Evolutionary conservation across 2,888 invertebrate genomes (phyloP).

Genomic region (Hyles lineata): DNA sequence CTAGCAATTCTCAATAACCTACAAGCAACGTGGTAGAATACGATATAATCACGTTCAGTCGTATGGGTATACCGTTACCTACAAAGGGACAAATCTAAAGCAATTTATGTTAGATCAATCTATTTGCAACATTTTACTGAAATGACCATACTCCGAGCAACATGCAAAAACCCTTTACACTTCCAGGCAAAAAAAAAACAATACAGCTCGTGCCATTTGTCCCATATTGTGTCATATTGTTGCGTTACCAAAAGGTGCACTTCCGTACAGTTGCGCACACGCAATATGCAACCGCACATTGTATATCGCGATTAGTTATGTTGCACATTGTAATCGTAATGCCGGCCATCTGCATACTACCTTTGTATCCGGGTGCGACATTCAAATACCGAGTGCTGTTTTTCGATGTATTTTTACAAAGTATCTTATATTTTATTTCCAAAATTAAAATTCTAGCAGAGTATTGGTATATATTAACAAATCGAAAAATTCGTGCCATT

Average conservation of each 20-base stretch:
- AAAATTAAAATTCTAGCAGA: too few relatives aligned
- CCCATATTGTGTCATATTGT: conserved; percentile 9
- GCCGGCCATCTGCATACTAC: conserved; percentile 7
- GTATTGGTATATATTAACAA: too few relatives aligned
- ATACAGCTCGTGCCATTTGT: conserved; percentile 16
- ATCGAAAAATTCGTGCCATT: too few relatives aligned
- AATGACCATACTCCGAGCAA: background rate
- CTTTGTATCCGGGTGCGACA: conserved; percentile 23
- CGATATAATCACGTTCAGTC: too few relatives aligned
- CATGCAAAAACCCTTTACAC: conserved; percentile 4
- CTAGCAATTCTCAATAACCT: too few relatives aligned
- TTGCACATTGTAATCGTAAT: conserved; percentile 14
- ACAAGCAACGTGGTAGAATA: too few relatives aligned
- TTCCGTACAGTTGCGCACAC: conserved; percentile 34
- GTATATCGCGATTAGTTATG: conserved; percentile 29
- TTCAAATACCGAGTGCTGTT: background rate
- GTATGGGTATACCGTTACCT: too few relatives aligned
- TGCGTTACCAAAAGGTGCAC: conserved; percentile 38
- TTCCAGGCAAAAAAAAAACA: background rate
- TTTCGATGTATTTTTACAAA: too few relatives aligned
- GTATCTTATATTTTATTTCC: too few relatives aligned
- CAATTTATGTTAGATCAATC: background rate
- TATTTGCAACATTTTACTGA: background rate
- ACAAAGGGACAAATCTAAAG: too few relatives aligned
- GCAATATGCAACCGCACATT: conserved; percentile 45